Conservation (phyloP, 2,888 invertebrate species). For the Oconnorella tubifera region DNA sequence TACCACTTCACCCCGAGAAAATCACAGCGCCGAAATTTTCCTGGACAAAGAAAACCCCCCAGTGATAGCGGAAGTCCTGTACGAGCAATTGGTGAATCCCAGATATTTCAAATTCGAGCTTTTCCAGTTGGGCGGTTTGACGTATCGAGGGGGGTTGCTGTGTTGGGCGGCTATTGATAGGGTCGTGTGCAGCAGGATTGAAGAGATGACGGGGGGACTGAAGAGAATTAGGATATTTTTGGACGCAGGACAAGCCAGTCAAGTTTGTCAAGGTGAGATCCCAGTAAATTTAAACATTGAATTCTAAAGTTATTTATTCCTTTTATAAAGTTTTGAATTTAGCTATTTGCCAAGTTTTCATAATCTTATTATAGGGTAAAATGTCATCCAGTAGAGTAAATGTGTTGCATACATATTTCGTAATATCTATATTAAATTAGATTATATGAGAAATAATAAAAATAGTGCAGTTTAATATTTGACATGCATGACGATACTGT, state of each 20-base stretch:
- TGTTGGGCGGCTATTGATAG: conserved; percentile 24
- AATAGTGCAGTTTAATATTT: too few relatives aligned
- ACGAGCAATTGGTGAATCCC: conserved; percentile 15
- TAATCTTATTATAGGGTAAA: too few relatives aligned
- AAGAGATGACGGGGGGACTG: background rate
- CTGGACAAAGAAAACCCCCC: too few relatives aligned
- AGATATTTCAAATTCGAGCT: conserved; percentile 19
- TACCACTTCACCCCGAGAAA: background rate
- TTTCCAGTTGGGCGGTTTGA: conserved; percentile 23
- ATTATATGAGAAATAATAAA: too few relatives aligned
- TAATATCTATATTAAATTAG: too few relatives aligned
- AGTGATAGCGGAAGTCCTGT: conserved; percentile 1
- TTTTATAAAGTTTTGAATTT: background rate
- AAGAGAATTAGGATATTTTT: conserved; percentile 12
- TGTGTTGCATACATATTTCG: too few relatives aligned
- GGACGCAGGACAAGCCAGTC: conserved; percentile 14
- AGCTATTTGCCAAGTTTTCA: background rate
- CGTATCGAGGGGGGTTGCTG: conserved; percentile 14
- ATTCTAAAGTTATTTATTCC: background rate
- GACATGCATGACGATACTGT: too few relatives aligned
- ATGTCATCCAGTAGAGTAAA: background rate
- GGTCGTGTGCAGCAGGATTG: conserved; percentile 20
- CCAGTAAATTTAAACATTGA: too few relatives aligned
- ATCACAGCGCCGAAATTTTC: background rate
- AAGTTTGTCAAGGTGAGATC: conserved; percentile 20